Base-by-base conservation (phyloP, 2,113 vertebrate genomes). In the Scatophagus argus region DNA sequence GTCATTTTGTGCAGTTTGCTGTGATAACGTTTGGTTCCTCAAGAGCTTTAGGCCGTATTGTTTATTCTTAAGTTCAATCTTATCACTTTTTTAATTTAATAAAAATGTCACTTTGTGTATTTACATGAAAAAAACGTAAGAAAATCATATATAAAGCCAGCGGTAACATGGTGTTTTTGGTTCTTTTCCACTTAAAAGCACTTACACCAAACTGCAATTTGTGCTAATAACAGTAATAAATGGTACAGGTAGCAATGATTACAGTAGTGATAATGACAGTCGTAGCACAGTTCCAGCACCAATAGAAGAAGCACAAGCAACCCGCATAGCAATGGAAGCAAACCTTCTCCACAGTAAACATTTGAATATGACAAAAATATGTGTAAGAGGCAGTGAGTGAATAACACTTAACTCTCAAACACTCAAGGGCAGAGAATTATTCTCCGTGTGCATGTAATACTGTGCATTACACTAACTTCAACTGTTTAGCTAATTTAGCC, bases 341-440 rank as follows among this genome's bases (percentile, higher is more conserved):
- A 79, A 59, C 49, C 34, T 68, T 38, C 32, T 51, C 73, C 25
- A 51, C 54, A 56, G 34, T 29, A 60, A 39, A 63, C 27, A 77
- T 82, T 54, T 60, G 6, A 76, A 64, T 47, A 56, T 32, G 54
- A 61, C 47, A 59, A 66, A 81, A 58, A 62, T 16, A 47, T 52
- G n/a, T 61, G 12, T 13, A 29, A 59, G 64, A 62, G 47, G 10
- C 29, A 36, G 34, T 8, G 46, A 58, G 27, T 29, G 27, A 79
- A 52, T 34, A 55, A 34, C 66, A 76, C 69, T 82, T 71, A 41
- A 63, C 56, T 46, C 36, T 79, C 58, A n/a, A n/a, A n/a, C n/a
- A n/a, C n/a, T n/a, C n/a, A n/a, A n/a, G n/a, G n/a, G n/a, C n/a
- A n/a, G 13, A 29, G 23, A 27, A 2, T 34, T 43, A 17, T 8